These are phyloP conservation scores for Eurytoma californica DNA, from an alignment of 2,888 invertebrate species.

Conservation along the genomic window DNA sequence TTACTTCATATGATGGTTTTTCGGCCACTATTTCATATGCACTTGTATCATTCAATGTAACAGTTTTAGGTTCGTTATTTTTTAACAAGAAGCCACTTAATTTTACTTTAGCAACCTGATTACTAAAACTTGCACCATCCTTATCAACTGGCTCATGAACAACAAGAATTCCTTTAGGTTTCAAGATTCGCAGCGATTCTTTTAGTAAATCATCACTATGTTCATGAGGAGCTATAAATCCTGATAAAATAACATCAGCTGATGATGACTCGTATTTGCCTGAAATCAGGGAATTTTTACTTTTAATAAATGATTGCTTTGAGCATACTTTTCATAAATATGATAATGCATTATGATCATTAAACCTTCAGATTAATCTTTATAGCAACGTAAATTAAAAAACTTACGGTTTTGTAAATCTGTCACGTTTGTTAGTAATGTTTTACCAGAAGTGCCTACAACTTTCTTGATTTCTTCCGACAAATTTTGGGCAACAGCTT, in stretches of 20 bases:
- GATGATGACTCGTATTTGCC: constrained; percentile 79
- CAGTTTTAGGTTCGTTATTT: constrained; percentile 49
- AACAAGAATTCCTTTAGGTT: constrained; percentile 80
- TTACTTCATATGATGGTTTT: constrained; percentile 70
- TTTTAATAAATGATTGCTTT: background rate
- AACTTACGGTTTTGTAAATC: constrained; percentile 79
- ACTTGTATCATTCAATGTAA: constrained; percentile 41
- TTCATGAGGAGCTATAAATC: constrained; percentile 69
- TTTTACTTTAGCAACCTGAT: constrained; percentile 77
- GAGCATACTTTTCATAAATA: too few species aligned
- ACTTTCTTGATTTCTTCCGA: constrained; percentile 76
- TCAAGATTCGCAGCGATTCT: constrained; percentile 79
- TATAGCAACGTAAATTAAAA: background rate
- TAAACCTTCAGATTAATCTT: background rate
- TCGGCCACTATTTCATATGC: constrained; percentile 65
- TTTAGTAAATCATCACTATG: constrained; percentile 76
- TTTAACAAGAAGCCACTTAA: constrained; percentile 80
- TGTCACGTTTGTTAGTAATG: constrained; percentile 79
- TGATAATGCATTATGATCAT: background rate
- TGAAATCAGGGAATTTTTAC: constrained; percentile 62
- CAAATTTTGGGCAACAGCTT: constrained; percentile 67
- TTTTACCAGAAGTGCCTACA: constrained; percentile 75
- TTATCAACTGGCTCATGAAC: constrained; percentile 75
- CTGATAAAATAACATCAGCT: constrained; percentile 80
- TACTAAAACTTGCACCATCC: constrained; percentile 43